Base-by-base conservation (phyloP, 30 jellyfish, hydroid and myxozoan genomes). In the Hydractinia echinata region DNA sequence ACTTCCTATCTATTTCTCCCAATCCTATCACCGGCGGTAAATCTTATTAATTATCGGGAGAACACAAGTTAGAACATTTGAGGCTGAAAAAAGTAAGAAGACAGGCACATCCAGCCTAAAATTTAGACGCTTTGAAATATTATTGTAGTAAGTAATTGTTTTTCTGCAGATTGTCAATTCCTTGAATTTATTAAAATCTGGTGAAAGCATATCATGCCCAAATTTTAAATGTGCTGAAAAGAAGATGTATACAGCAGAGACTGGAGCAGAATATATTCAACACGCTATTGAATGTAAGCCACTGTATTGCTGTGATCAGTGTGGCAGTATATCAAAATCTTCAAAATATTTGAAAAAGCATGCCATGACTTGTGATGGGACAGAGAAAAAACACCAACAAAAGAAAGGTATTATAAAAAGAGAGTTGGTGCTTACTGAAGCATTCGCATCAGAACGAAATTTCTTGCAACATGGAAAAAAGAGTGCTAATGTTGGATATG, bases 241-340 rank as follows among this genome's bases (percentile, higher is more conserved):
- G 51, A 30, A 30, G n/a, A 30, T 5, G 14, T 71, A 20, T 50
- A 52, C 68, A 5, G 60, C 81, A 19, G 81, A 48, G 4, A 71
- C 44, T 71, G 81, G 81, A 7, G 7, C 7, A 8, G 81, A 71
- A 19, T 71, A 71, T 15, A 20, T 71, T 39, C 9, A 20, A 15
- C 81, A 71, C 53, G 44, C 81, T 9, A 71, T 71, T 7, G 9
- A 71, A 7, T 71, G 81, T 15, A 48, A 52, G 5, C 81, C 81
- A 15, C 55, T 50, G 10, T 71, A n/a, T 50, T 71, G 60, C 51
- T 71, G 81, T 52, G 7, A 55, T 9, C 10, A 30, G 6, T 71
- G 81, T 71, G 39, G 66, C 39, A 5, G 67, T 9, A 6, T 14
- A 71, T 71, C 51, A 8, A 71, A 20, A 50, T 19, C 30, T 71